Evolutionary conservation across 2,888 invertebrate genomes (phyloP).

Genomic region (Lydus trimaculatus): DNA sequence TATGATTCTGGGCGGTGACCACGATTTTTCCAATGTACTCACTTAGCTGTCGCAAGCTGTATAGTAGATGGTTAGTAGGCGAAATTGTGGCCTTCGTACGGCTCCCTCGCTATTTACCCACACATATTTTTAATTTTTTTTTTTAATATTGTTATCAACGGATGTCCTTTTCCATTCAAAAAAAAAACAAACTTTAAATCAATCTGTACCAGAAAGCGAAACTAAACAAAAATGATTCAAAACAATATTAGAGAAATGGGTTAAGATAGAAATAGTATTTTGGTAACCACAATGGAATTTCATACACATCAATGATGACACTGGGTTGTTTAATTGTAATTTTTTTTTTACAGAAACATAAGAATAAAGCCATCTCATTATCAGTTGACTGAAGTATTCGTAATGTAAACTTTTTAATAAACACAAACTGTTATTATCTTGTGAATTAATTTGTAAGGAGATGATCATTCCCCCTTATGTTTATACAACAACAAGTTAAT

Average conservation of each 20-base stretch:
- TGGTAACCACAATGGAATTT: background rate
- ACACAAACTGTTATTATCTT: too few relatives aligned
- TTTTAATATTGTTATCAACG: slow-evolving; percentile 3
- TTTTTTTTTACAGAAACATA: background rate
- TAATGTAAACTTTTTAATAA: too few relatives aligned
- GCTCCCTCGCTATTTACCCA: slow-evolving; percentile 33
- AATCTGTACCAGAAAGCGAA: background rate
- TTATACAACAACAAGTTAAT: background rate
- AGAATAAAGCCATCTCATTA: background rate
- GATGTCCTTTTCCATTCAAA: background rate
- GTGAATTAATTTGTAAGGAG: too few relatives aligned
- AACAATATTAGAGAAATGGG: background rate
- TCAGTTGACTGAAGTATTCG: too few relatives aligned
- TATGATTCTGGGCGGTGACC: too few relatives aligned
- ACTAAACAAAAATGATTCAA: too few relatives aligned
- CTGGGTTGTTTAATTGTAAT: background rate
- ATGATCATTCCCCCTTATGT: too few relatives aligned
- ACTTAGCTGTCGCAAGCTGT: too few relatives aligned
- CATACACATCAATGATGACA: too few relatives aligned
- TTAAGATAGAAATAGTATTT: background rate
- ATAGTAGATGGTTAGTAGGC: slow-evolving; percentile 35
- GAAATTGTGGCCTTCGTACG: slow-evolving; percentile 37
- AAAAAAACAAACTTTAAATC: background rate
- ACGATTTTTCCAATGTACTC: too few relatives aligned
- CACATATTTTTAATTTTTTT: slow-evolving; percentile 13